These are phyloP conservation scores for Desmodus rotundus DNA, from an alignment of 2,113 vertebrate species.

Conservation along the genomic window DNA sequence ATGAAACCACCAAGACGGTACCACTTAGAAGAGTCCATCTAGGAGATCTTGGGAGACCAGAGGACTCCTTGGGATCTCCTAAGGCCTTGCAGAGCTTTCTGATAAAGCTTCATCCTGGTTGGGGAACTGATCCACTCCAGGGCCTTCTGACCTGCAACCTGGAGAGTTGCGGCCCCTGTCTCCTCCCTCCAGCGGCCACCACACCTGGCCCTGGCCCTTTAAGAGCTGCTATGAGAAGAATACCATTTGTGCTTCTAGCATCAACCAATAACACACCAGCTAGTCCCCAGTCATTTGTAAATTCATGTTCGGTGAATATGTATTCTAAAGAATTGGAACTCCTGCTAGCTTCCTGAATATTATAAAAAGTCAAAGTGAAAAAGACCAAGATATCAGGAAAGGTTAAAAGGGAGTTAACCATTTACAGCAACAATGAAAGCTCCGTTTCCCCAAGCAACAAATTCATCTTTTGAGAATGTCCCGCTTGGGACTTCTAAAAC, in stretches of 20 bases:
- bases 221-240: background rate
- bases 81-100: background rate
- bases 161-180: background rate
- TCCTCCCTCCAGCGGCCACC: background rate
- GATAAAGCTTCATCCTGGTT: too few species aligned
- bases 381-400: background rate
- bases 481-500: background rate
- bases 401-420: background rate
- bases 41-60: background rate
- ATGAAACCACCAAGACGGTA: background rate
- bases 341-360: background rate
- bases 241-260: background rate
- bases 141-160: background rate
- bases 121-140: background rate
- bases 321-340: too few species aligned
- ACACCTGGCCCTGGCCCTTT: background rate
- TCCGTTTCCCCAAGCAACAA: background rate
- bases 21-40: background rate
- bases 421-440: too few species aligned
- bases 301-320: background rate
- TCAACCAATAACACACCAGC: background rate
- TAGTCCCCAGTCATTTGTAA: background rate
- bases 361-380: background rate
- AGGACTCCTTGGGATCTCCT: background rate
- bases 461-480: background rate